Base-by-base conservation (phyloP, 2,113 vertebrate species). In the Prietella phreatophila region DNA sequence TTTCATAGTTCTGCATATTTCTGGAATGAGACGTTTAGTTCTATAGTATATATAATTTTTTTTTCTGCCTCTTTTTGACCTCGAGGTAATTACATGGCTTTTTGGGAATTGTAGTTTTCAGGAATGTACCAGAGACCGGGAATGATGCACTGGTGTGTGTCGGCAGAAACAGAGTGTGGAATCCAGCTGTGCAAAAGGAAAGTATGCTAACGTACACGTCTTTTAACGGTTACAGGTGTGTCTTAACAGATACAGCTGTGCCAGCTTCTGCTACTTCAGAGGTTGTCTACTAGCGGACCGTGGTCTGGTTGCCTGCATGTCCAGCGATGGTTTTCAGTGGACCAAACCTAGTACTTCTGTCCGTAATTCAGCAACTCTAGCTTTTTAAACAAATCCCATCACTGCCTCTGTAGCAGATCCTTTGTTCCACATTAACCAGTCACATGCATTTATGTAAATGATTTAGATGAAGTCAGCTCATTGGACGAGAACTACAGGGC, bases 81-180 rank as follows among this genome's bases (percentile, higher is more conserved):
- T 33, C 20, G 42, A 27, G 15, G 78, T 88, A 90, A 85, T 75
- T 81, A 73, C 30, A n/a, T 47, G 36, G 55, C 87, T 81, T 36
- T 36, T 7, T 30, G 85, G 85, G 85, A 84, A 47, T 82, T 82
- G 76, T 81, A 86, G 61, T 90, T 79, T 78, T 86, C 61, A 42
- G 81, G 71, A 75, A 81, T 67, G 55, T 20, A 42, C 53, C 83
- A 56, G 8, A 73, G 14, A n/a, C 80, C 0, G 58, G 58, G 73
- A 80, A 50, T 55, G 84, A 80, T 82, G 55, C 67, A 55, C 47
- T 33, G 39, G 58, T 67, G 25, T 67, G 78, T 82, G 79, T 47
- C n/a, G 27, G 22, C 22, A 27, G 4, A 58, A 63, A 42, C 47
- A 79, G 27, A 82, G 55, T 22, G 30, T 82, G 30, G 71, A 36